Percentiles rank a stretch among this genome's conserved stretches.
phyloP scores from a whole-genome alignment of 2,113 vertebrate species.

The Taxidea taxus region DNA sequence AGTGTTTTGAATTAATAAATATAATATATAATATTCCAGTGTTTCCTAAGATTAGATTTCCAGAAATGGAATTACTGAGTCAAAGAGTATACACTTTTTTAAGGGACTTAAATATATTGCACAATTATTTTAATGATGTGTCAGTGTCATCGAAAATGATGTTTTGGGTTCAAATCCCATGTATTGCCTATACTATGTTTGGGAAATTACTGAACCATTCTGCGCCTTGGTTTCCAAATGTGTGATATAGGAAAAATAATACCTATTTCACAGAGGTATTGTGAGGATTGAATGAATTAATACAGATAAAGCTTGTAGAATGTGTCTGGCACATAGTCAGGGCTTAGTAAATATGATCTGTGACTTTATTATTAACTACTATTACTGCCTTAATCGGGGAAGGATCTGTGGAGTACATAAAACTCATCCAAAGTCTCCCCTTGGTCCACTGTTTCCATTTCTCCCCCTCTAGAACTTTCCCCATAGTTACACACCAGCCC shows the following conservation, averaged over 20 bases:
- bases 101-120: background rate
- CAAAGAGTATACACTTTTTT: background rate
- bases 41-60: background rate
- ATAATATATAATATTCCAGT: background rate
- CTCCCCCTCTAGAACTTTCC: background rate
- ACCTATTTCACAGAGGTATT: background rate
- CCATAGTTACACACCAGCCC: background rate
- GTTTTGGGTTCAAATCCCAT: background rate
- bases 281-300: background rate
- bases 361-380: background rate
- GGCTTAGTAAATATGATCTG: background rate
- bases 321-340: background rate
- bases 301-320: fast-evolving
- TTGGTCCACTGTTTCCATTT: background rate
- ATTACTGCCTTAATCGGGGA: background rate
- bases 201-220: background rate
- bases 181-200: background rate
- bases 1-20: background rate
- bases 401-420: background rate
- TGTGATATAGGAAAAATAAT: background rate
- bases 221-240: background rate
- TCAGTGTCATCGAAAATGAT: background rate
- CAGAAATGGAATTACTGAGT: background rate
- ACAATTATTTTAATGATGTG: background rate
- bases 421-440: background rate